Evolutionary conservation across 2,113 vertebrate genomes (phyloP).

Genomic region (Oxyruncus cristatus): DNA sequence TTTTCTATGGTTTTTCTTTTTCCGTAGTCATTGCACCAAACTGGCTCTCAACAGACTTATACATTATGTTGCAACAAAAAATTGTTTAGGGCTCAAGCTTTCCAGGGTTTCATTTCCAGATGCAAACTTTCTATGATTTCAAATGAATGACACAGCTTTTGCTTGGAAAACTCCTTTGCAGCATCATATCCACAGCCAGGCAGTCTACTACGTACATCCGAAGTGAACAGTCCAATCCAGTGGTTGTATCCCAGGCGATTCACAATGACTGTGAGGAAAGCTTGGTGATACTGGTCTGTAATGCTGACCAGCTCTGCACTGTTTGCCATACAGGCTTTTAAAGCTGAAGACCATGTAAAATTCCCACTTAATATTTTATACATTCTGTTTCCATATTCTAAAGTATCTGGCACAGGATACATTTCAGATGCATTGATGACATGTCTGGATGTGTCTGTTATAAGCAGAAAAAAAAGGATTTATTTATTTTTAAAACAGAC

Average conservation of each 20-base stretch:
- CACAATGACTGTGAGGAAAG: slow-evolving; percentile 90
- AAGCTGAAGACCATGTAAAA: slow-evolving; percentile 90
- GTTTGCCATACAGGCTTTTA: slow-evolving; percentile 76
- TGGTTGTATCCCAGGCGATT: slow-evolving; percentile 79
- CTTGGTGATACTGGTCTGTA: slow-evolving; percentile 87
- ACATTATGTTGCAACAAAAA: too few relatives aligned
- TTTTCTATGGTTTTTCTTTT: background rate
- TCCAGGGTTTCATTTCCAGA: background rate
- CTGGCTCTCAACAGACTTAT: background rate
- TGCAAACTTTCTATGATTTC: background rate
- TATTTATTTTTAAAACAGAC: background rate
- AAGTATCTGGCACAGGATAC: slow-evolving; percentile 75
- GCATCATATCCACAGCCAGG: background rate
- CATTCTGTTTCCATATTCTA: slow-evolving; percentile 84
- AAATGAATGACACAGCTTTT: background rate
- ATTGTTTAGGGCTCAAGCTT: background rate
- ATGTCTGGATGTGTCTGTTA: slow-evolving; percentile 65
- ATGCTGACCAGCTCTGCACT: slow-evolving; percentile 86
- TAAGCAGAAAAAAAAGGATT: background rate
- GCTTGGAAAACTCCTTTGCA: background rate
- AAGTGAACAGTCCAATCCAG: slow-evolving; percentile 91
- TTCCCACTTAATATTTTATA: slow-evolving; percentile 87
- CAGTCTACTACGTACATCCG: slow-evolving; percentile 79
- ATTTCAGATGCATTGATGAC: slow-evolving; percentile 67
- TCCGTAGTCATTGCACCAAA: background rate